Conservation (phyloP, 1,140 invertebrate species). For the Ephestia elutella region DNA sequence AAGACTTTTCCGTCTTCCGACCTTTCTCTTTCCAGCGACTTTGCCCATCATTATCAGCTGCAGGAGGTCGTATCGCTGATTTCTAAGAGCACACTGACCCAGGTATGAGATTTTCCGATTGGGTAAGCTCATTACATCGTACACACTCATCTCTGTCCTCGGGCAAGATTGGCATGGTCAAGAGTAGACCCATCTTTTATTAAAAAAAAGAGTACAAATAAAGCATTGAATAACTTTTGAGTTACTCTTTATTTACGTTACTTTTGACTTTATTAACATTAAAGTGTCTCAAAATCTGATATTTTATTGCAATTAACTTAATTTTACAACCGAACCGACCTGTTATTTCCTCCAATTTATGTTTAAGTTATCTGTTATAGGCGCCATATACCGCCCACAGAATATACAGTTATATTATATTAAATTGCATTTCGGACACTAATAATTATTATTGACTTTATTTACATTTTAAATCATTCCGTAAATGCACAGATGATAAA, state of each 20-base stretch:
- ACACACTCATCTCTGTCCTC: no score
- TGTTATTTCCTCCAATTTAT: neutral
- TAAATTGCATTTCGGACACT: constrained; percentile 5
- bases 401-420: constrained; percentile 7
- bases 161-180: no score
- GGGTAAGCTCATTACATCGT: no score
- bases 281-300: neutral
- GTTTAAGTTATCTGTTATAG: constrained; percentile 7
- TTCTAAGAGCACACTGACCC: no score
- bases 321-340: neutral
- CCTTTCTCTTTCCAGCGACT: no score
- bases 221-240: no score
- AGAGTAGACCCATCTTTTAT: no score
- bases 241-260: neutral
- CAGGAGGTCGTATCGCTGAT: no score
- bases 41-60: no score
- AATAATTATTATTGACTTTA: constrained; percentile 4
- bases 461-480: constrained; percentile 1
- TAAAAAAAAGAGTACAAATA: no score
- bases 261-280: neutral
- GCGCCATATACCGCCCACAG: constrained; percentile 4
- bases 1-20: no score
- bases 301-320: constrained; percentile 5
- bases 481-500: constrained; percentile 3
- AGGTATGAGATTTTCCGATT: no score